Evolutionary conservation across 2,888 invertebrate species (phyloP), one percentile per base, ranked within the genome.

Genomic region (Temnothorax unifasciatus): DNA sequence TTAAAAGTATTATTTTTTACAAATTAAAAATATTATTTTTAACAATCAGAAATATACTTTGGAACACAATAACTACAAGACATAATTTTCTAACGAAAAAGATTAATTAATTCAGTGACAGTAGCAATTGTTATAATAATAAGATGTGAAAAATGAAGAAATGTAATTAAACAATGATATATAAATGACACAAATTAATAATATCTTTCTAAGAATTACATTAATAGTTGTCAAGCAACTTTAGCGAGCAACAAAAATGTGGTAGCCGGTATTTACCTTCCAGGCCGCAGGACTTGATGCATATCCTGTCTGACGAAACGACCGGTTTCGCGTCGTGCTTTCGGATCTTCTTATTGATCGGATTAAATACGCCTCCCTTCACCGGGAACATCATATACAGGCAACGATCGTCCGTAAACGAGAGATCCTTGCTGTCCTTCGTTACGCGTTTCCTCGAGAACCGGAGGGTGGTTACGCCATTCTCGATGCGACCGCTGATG

Each of bases 371-470:
- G 0, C 99, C 98, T 9, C 98, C 98, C 92, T 97, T 96, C 0
- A 97, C 96, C 2, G 98, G 97, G 96, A 98, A 99, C 96, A 98
- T 97, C 95, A 99, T 96, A 95, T 98, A 98, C 54, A 98, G 95
- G 91, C 99, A 99, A 84, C 97, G 96, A 0, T 96, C 96, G 92
- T 98, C 97, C 1, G 97, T 97, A 95, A 98, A 98, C 0, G 97
- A 97, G 21, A 98, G 95, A 94, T 98, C 98, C 96, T 97, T 95
- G 2, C 93, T 92, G 94, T 99, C 98, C 2, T 96, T 96, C 18
- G 98, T 97, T 6, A 96, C 95, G 76, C 98, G 96, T 93, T 97
- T 98, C 91, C 98, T 96, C 5, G 96, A 96, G 92, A 98, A 99
- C 85, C 96, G 97, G 47, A 98, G 95, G 0, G 97, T 97, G 0